Percentiles rank a stretch among this genome's conserved stretches.
Evolutionary conservation across 2,113 vertebrate genomes (phyloP).

Genomic region (Plecturocebus donacophilus): DNA sequence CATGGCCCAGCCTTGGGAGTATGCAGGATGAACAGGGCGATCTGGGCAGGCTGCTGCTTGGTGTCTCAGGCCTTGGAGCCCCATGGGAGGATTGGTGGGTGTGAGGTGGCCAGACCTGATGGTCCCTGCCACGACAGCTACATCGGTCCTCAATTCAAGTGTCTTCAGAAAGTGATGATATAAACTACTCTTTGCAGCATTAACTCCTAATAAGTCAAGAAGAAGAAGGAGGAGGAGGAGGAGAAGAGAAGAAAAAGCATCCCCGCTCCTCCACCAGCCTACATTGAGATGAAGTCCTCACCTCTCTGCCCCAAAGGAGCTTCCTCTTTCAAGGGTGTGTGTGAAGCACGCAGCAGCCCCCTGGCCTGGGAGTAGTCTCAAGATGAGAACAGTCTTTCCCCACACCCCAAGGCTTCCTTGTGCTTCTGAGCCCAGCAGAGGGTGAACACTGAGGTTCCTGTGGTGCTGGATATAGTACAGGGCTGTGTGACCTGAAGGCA

Average conservation of each 20-base stretch:
- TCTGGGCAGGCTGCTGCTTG: background rate
- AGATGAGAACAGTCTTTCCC: background rate
- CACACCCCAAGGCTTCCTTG: background rate
- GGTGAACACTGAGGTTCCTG: constrained; percentile 67
- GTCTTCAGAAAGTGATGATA: background rate
- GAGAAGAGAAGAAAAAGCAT: background rate
- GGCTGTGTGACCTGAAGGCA: background rate
- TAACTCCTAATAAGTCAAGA: background rate
- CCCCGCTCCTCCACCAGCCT: background rate
- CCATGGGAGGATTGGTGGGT: background rate
- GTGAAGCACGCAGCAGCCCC: background rate
- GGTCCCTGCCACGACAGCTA: background rate
- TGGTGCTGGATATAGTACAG: constrained; percentile 61
- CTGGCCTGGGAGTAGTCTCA: background rate
- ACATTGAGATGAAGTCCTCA: background rate
- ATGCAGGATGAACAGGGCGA: no score
- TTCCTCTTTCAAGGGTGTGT: background rate
- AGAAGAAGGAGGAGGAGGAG: background rate
- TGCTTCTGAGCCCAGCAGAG: constrained; percentile 41
- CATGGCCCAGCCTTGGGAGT: background rate
- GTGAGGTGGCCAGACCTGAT: background rate
- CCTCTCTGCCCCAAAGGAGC: background rate
- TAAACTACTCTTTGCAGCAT: background rate
- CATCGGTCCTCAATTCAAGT: background rate
- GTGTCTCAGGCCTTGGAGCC: background rate